Conservation (phyloP, 1,140 invertebrate genomes). For the Drosophila pruinosa region DNA sequence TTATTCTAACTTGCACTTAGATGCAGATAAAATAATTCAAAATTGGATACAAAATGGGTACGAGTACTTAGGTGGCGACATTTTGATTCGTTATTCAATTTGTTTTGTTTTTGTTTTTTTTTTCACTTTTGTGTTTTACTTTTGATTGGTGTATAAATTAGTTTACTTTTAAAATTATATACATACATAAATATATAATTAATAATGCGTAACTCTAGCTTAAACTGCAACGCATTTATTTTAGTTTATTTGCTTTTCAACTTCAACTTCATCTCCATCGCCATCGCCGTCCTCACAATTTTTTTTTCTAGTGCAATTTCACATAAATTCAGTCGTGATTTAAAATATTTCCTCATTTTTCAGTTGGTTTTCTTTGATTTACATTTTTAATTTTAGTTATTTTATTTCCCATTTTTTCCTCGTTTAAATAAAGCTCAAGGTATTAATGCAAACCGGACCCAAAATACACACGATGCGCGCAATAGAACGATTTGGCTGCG, state of each 20-base stretch:
- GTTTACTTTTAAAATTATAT: conserved; percentile 75
- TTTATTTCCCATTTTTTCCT: conserved; percentile 22
- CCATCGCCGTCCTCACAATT: background rate
- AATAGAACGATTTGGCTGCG: conserved; percentile 3
- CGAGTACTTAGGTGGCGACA: conserved; percentile 69
- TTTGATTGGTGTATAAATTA: conserved; percentile 56
- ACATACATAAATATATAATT: conserved; percentile 45
- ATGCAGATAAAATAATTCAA: conserved; percentile 65
- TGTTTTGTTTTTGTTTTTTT: conserved; percentile 11
- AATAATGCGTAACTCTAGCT: conserved; percentile 49
- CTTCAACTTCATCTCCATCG: conserved; percentile 7
- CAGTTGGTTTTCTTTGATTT: conserved; percentile 33
- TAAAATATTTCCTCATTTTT: conserved; percentile 43
- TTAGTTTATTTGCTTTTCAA: conserved; percentile 13
- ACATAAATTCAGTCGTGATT: conserved; percentile 80
- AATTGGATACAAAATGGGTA: conserved; percentile 72
- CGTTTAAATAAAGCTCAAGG: conserved; percentile 71
- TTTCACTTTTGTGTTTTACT: background rate
- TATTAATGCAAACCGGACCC: conserved; percentile 54
- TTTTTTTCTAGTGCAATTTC: conserved; percentile 61
- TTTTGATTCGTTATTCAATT: conserved; percentile 52
- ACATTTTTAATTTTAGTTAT: conserved; percentile 26
- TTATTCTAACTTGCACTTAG: conserved; percentile 49
- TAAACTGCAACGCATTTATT: conserved; percentile 56
- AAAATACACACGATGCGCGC: conserved; percentile 27